These are phyloP conservation scores for Nansenia antarctica DNA, from an alignment of 2,113 vertebrate genomes.

Conservation along the genomic window DNA sequence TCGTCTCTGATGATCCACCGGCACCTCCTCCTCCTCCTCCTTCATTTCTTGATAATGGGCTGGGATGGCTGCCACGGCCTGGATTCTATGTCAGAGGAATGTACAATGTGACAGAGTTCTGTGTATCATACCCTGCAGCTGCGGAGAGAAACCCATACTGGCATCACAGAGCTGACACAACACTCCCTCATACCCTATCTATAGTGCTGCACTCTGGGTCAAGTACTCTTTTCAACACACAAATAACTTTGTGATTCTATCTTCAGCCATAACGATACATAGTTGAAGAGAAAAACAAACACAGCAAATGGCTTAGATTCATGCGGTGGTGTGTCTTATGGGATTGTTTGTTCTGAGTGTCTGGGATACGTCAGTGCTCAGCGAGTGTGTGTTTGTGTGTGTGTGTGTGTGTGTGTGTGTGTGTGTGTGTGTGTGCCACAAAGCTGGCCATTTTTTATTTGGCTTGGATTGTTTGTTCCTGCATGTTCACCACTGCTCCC, in stretches of 20 bases:
- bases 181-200: background rate
- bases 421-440: background rate
- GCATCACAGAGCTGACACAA: background rate
- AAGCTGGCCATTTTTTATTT: background rate
- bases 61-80: conserved; percentile 20
- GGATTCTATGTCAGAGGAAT: conserved; percentile 37
- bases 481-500: background rate
- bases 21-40: conserved; percentile 16
- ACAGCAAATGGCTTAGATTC: background rate
- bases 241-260: background rate
- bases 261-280: background rate
- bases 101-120: conserved; percentile 3
- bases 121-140: conserved; percentile 1
- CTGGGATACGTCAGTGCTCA: background rate
- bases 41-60: conserved; percentile 30
- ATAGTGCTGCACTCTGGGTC: background rate
- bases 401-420: background rate
- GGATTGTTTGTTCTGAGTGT: background rate
- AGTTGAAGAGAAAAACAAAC: background rate
- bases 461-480: background rate
- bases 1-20: conserved; percentile 20
- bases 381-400: no score
- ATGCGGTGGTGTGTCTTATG: background rate
- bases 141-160: background rate
- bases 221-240: background rate